phyloP scores from a whole-genome alignment of 2,888 invertebrate genomes.

The Ichneumoninae sp. region DNA sequence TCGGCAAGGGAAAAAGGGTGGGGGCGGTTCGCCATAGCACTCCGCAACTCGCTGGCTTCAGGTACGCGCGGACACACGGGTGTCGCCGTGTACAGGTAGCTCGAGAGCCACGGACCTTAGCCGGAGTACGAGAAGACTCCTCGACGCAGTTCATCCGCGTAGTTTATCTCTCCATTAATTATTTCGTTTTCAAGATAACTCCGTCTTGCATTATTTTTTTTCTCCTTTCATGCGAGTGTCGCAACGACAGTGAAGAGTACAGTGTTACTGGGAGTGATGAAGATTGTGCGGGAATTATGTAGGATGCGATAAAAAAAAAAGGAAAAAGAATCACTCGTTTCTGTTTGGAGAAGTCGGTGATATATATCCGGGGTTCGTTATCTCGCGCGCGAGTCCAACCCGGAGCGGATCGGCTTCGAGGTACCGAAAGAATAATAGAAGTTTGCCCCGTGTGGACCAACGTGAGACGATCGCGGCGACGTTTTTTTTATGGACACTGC shows the following conservation, averaged over 20 bases:
- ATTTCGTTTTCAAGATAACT: background rate
- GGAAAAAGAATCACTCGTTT: background rate
- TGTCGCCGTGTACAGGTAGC: constrained; percentile 77
- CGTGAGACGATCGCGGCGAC: background rate
- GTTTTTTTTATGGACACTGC: constrained; percentile 45
- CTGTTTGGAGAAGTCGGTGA: constrained; percentile 14
- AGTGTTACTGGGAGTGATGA: background rate
- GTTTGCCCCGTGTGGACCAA: constrained; percentile 16
- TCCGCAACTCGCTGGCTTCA: constrained; percentile 79
- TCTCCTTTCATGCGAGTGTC: background rate
- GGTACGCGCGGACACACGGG: constrained; percentile 79
- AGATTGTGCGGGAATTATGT: background rate
- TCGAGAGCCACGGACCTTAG: constrained; percentile 48
- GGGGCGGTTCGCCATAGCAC: constrained; percentile 80
- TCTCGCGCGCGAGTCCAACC: constrained; percentile 24
- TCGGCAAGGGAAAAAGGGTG: constrained; percentile 72
- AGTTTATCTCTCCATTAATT: background rate
- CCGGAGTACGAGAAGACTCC: constrained; percentile 16
- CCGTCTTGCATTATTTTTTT: background rate
- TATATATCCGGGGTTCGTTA: constrained; percentile 31
- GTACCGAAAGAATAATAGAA: background rate
- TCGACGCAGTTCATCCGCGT: background rate
- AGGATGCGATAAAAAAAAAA: background rate
- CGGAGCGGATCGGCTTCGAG: background rate
- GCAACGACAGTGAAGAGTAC: background rate